phyloP scores from a whole-genome alignment of 2,113 vertebrate genomes.

The Lamprologus ornatipinnis region DNA sequence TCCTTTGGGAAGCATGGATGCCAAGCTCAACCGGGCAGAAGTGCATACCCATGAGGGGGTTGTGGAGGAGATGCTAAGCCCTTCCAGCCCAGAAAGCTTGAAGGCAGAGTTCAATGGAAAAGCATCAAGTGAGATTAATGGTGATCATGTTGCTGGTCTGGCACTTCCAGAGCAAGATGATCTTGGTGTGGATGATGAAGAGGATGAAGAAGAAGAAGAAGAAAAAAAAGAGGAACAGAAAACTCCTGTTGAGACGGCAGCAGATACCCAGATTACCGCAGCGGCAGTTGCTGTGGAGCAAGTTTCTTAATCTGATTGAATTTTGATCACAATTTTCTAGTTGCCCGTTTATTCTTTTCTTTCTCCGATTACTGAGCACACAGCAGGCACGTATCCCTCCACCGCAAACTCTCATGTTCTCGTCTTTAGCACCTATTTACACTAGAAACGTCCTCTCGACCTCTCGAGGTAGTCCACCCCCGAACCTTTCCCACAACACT shows the following conservation, averaged over 20 bases:
- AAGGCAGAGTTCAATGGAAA: conserved; percentile 73
- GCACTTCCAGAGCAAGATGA: conserved; percentile 48
- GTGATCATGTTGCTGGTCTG: conserved; percentile 32
- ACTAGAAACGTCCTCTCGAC: neutral
- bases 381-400: neutral
- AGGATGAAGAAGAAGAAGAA: conserved; percentile 24
- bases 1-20: conserved; percentile 41
- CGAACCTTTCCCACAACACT: neutral
- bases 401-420: neutral
- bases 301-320: conserved; percentile 49
- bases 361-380: neutral
- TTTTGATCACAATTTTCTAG: neutral
- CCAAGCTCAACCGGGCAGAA: conserved; percentile 48
- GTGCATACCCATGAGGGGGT: conserved; percentile 56
- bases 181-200: conserved; percentile 34
- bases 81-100: conserved; percentile 42
- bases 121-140: conserved; percentile 48
- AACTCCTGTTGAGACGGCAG: conserved; percentile 14
- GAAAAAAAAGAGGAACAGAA: conserved; percentile 23
- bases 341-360: neutral
- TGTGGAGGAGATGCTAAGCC: conserved; percentile 37
- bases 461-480: neutral
- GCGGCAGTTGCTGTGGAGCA: conserved; percentile 54
- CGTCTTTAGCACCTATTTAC: neutral
- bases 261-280: conserved; percentile 20